Evolutionary conservation across 2,888 invertebrate species (phyloP), one percentile per base, ranked within the genome.

Genomic region (Miltochrista miniata): DNA sequence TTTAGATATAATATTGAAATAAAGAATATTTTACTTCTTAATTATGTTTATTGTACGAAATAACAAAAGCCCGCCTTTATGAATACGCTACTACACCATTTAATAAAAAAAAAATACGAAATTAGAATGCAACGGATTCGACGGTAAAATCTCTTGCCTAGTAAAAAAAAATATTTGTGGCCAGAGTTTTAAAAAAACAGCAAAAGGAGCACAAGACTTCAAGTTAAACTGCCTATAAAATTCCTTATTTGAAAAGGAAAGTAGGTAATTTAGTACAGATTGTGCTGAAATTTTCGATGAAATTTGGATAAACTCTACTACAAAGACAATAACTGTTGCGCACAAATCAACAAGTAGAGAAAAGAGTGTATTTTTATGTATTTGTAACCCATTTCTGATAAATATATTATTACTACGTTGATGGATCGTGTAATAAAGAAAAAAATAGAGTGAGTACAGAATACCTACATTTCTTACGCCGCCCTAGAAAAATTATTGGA

Each of bases 311-410:
- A 39, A 51, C 34, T 30, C 35, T 37, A 8, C 56, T 72, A 78
- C 76, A 80, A 83, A 78, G 56, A 74, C 57, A 48, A 44, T 61
- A 70, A 74, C 81, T 85, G 84, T 85, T 85, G 86, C 83, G 76
- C 77, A 24, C 54, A 40, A 80, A 78, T 85, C 85, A 85, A 85
- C 85, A 85, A 85, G 85, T 85, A 72, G 73, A 56, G 72, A 55
- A 59, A 47, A 12, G 29, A 30, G 30, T 31, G 40, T 41, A 53
- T 50, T 62, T 49, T 41, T 37, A 41, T 47, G 48, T 39, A 44
- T 45, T 44, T 45, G 45, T 30, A 29, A 42, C 30, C 24, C 35
- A 47, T 48, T 48, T 54, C 36, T n/a, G 12, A 41, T 40, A n/a
- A 56, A 45, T 51, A 7, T 34, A 12, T 39, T 43, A 55, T 36